A percentile compares a stretch with the other conserved stretches of the same genome.
phyloP scores from a whole-genome alignment of 2,113 vertebrate genomes.

The Muntiacus reevesi region DNA sequence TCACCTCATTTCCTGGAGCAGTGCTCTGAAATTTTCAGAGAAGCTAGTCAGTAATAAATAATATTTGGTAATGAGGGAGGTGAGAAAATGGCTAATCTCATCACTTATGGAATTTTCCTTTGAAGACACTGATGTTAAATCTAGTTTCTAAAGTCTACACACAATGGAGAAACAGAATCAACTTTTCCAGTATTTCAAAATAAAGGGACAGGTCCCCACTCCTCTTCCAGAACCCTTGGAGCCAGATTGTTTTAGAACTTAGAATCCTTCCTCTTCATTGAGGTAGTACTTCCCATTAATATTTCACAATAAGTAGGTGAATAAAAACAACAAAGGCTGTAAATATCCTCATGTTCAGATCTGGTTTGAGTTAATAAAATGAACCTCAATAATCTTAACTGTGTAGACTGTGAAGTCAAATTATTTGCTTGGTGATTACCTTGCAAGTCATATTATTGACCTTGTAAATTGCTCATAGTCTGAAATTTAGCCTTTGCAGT shows the following conservation, averaged over 20 bases:
- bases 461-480: not conserved
- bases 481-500: not conserved
- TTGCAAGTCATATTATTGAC: not conserved
- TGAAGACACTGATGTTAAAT: not conserved
- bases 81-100: not conserved
- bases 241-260: not conserved
- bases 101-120: not conserved
- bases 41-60: not conserved
- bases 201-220: not conserved
- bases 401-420: not conserved
- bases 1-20: not conserved
- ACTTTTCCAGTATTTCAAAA: not conserved
- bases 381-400: not conserved
- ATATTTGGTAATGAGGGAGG: not conserved
- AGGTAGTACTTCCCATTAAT: not conserved
- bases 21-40: not conserved
- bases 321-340: not conserved
- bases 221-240: not conserved
- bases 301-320: not conserved
- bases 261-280: not conserved
- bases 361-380: not conserved
- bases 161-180: not conserved
- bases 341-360: not conserved
- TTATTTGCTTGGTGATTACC: not conserved
- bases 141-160: not conserved